Base-by-base conservation (phyloP, 1,140 invertebrate species). In the Diorhabda elongata region DNA sequence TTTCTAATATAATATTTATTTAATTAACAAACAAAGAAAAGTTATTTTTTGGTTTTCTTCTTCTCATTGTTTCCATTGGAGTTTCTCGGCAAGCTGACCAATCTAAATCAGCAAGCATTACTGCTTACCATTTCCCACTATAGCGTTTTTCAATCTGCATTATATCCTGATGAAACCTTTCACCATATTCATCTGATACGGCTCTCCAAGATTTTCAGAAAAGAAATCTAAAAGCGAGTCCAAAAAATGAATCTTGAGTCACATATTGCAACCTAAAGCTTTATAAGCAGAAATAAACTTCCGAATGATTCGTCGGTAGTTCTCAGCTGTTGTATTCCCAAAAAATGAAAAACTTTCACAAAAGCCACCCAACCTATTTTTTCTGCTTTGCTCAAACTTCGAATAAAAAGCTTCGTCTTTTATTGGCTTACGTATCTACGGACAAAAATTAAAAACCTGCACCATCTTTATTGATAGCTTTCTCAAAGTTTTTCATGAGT, bases 101-200 rank as follows among this genome's bases (percentile, higher is more conserved):
- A 68, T 73, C 74, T 66, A 74, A 75, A 64, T 75, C 76, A 47
- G 67, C 71, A 65, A 78, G 69, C 74, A 78, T 76, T 68, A 70
- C 26, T 26, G 26, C 26, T 26, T 26, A 26, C 26, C 26, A 26
- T 26, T 26, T 26, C 26, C 26, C 26, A 26, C 26, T 26, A 1
- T 26, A 26, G 11, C 26, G 26, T 26, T 26, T 26, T 26, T 26
- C 72, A 45, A 78, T 73, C 9, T 58, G 26, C 8, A 63, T 61
- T n/a, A 80, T 76, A 42, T 79, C 76, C 71, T 82, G 77, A 66
- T 82, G 75, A 69, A 82, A 79, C 42, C 73, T 63, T 70, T 80
- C 75, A 9, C 79, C 78, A 44, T 80, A 75, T 63, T 82, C 78
- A 45, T 79, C 79, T 66, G 66, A 77, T 60, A 75, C 69, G 41